phyloP scores from a whole-genome alignment of 2,797 vertebrate species.

The Petrocephalus sullivani region DNA sequence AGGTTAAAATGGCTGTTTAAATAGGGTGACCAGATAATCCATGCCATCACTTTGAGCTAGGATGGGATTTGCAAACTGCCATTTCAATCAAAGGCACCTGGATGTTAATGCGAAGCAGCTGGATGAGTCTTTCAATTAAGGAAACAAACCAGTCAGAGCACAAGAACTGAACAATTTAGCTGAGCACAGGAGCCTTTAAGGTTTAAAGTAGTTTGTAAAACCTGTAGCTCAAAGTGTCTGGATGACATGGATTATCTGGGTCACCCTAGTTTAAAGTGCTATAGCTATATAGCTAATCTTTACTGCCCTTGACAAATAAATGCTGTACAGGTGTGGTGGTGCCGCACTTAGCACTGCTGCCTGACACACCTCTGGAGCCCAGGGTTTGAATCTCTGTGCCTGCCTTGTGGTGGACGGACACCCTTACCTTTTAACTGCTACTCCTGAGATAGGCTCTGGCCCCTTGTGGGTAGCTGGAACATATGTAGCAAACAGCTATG shows the following conservation, averaged over 20 bases:
- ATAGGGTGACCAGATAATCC: background rate
- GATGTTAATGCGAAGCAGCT: no score
- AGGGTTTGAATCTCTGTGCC: background rate
- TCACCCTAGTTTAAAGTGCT: no score
- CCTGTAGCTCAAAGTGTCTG: no score
- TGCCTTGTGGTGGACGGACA: background rate
- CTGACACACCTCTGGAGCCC: background rate
- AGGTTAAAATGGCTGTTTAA: background rate
- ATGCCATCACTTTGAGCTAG: no score
- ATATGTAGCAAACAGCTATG: background rate
- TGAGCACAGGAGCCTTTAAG: no score
- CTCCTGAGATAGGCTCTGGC: background rate
- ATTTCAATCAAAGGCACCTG: no score
- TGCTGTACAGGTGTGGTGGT: background rate
- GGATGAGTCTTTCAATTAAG: no score
- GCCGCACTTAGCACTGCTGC: background rate
- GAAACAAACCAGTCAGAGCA: no score
- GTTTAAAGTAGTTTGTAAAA: no score
- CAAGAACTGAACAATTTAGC: no score
- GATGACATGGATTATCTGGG: no score
- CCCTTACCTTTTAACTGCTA: background rate
- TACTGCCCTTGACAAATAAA: background rate
- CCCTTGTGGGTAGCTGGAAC: background rate
- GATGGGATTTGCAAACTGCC: no score
- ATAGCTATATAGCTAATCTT: background rate